Base-by-base conservation (phyloP, 2,888 invertebrate species). In the Alviniconcha strummeri region DNA sequence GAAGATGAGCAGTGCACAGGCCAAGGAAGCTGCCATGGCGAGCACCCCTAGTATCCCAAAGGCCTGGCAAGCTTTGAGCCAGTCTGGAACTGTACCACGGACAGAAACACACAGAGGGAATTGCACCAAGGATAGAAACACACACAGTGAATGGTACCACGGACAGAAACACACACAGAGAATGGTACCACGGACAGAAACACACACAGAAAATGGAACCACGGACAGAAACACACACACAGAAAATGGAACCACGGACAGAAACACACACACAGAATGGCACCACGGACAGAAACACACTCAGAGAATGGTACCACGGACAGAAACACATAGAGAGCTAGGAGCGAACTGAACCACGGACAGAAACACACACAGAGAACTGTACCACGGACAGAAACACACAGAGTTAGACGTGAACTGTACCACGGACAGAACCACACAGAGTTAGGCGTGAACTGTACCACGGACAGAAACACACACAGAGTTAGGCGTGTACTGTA, bases 11-110 rank as follows among this genome's bases (percentile, higher is more conserved):
- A 77, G 9, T 3, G 55, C 67, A 54, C 4, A n/a, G 55, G 19
- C n/a, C 75, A 77, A 6, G 64, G 19, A 67, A 1, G 67, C 60
- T 0, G 17, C 64, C 54, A 75, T 17, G 9, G 76, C 67, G 9
- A 60, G 56, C 8, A 64, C 15, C 2, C 67, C 64, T 5, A 67
- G 77, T 11, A 79, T 79, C n/a, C 78, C 78, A 9, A 79, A 79
- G 36, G 78, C 78, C 4, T 64, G 78, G 54, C 78, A 79, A 19
- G 78, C 78, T 0, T 79, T 17, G 6, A 64, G 4, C 64, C 36
- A 64, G 8, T 9, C 78, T 67, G 78, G 13, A n/a, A 60, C 8
- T 69, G 8, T 9, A 36, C 5, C 72, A 36, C 13, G 19, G 8
- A n/a, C 13, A 71, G 2, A 15, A n/a, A n/a, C 2, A n/a, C 2